phyloP scores from a whole-genome alignment of 1,140 invertebrate species.

The Sycophaga agraensis region DNA sequence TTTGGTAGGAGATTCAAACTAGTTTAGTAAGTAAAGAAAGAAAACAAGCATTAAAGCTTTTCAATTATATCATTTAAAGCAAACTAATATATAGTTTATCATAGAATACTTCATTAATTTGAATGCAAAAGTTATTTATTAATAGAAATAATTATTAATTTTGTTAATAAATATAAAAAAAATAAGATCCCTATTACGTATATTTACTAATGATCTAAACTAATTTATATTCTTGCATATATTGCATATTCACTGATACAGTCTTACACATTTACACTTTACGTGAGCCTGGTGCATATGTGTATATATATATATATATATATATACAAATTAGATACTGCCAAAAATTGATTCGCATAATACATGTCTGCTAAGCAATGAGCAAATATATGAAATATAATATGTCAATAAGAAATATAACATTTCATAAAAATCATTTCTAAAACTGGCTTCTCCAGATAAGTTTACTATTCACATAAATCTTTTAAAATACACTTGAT shows the following conservation, averaged over 20 bases:
- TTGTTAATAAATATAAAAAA: slow-evolving; percentile 25
- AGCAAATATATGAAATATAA: slow-evolving; percentile 11
- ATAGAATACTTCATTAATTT: slow-evolving; percentile 21
- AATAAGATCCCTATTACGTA: slow-evolving; percentile 10
- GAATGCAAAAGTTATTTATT: slow-evolving; percentile 11
- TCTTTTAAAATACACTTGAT: slow-evolving; percentile 20
- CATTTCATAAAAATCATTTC: slow-evolving; percentile 18
- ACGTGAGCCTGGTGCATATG: neutral
- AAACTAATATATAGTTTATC: neutral
- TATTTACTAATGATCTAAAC: slow-evolving; percentile 11
- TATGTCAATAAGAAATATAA: slow-evolving; percentile 24
- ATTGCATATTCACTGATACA: slow-evolving; percentile 23
- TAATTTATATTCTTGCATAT: slow-evolving; percentile 18
- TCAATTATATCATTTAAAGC: slow-evolving; percentile 22
- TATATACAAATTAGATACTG: slow-evolving; percentile 27
- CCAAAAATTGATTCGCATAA: slow-evolving; percentile 4
- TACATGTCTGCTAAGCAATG: slow-evolving; percentile 10
- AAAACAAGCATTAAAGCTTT: slow-evolving; percentile 31
- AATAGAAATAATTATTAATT: slow-evolving; percentile 10
- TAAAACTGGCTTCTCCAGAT: slow-evolving; percentile 13
- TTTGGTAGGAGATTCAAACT: slow-evolving; percentile 43
- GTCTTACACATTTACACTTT: slow-evolving; percentile 15
- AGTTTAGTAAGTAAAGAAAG: slow-evolving; percentile 25
- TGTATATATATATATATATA: neutral
- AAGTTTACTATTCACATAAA: slow-evolving; percentile 11